A percentile compares a stretch with the other conserved stretches of the same genome.
Evolutionary conservation across 92 coral and sea anemone genomes (phyloP).

Genomic region (Porites cylindrica): DNA sequence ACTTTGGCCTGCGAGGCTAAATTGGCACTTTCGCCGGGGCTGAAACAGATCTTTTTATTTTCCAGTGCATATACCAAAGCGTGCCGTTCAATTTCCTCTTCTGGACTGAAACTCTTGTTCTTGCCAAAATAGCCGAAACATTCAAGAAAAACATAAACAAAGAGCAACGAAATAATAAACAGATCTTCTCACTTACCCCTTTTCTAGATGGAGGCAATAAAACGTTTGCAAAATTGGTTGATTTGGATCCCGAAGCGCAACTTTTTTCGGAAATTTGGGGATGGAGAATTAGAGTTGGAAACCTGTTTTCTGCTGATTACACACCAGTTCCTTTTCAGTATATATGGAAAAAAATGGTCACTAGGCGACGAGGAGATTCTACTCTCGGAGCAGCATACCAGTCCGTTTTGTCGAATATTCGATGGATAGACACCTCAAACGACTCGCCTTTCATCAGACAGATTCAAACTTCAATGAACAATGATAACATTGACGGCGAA

Average conservation of each 20-base stretch:
- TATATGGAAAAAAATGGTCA: conserved; percentile 53
- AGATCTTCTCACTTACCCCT: neutral
- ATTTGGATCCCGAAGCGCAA: conserved; percentile 75
- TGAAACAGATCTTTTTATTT: no score
- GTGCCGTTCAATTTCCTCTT: no score
- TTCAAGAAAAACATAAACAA: neutral
- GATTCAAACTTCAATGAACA: conserved; percentile 48
- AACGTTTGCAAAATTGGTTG: conserved; percentile 75
- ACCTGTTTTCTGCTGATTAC: conserved; percentile 75
- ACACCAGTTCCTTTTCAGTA: conserved; percentile 69
- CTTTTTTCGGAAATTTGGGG: conserved; percentile 71
- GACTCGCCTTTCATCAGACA: conserved; percentile 46
- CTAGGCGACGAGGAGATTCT: neutral
- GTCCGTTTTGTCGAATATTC: conserved; percentile 69
- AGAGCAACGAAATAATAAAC: neutral
- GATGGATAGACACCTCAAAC: conserved; percentile 40
- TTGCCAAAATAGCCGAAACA: no score
- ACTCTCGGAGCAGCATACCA: conserved; percentile 67
- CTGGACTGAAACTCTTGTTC: no score
- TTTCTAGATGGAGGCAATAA: conserved; percentile 48
- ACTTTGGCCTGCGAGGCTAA: no score
- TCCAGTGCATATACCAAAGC: no score
- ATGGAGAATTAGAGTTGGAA: conserved; percentile 74
- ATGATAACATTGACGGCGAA: conserved; percentile 32
- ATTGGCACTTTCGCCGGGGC: no score